A percentile compares a stretch with the other conserved stretches of the same genome.
Conservation (phyloP, 2,797 vertebrate genomes). For the Cirrhinus mrigala region DNA sequence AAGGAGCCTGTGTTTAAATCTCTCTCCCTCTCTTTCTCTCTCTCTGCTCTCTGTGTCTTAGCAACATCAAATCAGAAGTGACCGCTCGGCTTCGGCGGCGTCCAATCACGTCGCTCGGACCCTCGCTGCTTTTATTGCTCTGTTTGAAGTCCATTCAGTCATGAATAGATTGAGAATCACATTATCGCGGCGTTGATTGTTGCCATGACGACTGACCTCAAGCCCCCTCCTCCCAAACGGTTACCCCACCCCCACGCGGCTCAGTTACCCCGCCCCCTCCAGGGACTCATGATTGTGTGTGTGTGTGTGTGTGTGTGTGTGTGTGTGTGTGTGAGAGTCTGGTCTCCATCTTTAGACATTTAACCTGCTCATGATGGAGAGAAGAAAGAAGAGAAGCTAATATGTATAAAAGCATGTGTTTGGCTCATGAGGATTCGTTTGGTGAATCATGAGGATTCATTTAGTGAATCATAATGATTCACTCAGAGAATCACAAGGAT, state of each 20-base stretch:
- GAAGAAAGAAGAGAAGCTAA: not conserved
- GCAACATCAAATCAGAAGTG: conserved; percentile 59
- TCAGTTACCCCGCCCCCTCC: conserved; percentile 27
- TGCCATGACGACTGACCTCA: conserved; percentile 70
- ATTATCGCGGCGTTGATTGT: conserved; percentile 67
- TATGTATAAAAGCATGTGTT: not conserved
- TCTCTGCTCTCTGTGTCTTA: conserved; percentile 51
- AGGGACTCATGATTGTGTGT: not conserved
- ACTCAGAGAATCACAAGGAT: no score
- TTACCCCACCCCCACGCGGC: conserved; percentile 25
- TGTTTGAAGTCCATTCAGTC: conserved; percentile 14
- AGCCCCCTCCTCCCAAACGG: conserved; percentile 49
- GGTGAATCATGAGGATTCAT: no score
- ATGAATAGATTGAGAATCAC: conserved; percentile 62
- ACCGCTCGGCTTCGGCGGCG: conserved; percentile 26
- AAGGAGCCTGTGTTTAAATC: not conserved
- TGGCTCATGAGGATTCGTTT: not conserved
- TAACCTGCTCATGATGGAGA: not conserved
- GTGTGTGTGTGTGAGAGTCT: conserved; percentile 28
- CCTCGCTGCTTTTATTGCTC: conserved; percentile 21
- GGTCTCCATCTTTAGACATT: not conserved
- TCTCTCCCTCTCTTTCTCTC: not conserved
- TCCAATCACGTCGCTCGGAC: conserved; percentile 45
- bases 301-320: conserved; percentile 7
- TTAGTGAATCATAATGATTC: no score